Base-by-base conservation (phyloP, 2,113 vertebrate genomes). In the Pardalotus punctatus region DNA sequence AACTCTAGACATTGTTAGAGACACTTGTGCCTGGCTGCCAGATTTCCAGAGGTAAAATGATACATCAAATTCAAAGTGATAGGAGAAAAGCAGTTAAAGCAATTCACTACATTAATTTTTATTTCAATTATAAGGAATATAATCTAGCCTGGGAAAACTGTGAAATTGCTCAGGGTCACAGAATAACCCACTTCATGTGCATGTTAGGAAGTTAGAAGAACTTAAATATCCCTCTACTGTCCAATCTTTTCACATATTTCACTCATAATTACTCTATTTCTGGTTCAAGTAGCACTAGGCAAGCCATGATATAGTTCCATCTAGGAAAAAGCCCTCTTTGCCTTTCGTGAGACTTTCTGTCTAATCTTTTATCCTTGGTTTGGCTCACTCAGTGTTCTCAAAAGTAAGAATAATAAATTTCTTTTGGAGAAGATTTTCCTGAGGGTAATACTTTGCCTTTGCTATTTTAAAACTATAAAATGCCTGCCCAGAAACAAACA, bases 51-150 rank as follows among this genome's bases (percentile, higher is more conserved):
- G 12, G 23, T 86, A 86, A 93, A 93, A 94, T 50, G 4, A 72
- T 61, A 28, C 28, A 79, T 81, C 81, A 70, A 45, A 80, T 81
- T 80, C 3, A 2, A 80, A 84, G 43, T 36, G 56, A 56, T 33
- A 90, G 25, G 14, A 86, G 24, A 74, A 61, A 18, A 76, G 11
- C 43, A 72, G 47, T 69, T 91, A 61, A 90, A 80, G 12, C 2
- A 35, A 53, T 67, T 79, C 79, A 65, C 31, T 71, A 71, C 51
- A 61, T 81, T 93, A 88, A 69, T 93, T 95, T 96, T 94, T 90
- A 78, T 86, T 94, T 86, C 61, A 92, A 60, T 84, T 86, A 69
- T 71, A 65, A 47, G 48, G 72, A 93, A 86, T 88, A 77, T 65
- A 91, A 67, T 78, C 31, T 45, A 88, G 45, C 25, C 43, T 73